Evolutionary conservation across 2,113 vertebrate species (phyloP).

Genomic region (Calidris pugnax): DNA sequence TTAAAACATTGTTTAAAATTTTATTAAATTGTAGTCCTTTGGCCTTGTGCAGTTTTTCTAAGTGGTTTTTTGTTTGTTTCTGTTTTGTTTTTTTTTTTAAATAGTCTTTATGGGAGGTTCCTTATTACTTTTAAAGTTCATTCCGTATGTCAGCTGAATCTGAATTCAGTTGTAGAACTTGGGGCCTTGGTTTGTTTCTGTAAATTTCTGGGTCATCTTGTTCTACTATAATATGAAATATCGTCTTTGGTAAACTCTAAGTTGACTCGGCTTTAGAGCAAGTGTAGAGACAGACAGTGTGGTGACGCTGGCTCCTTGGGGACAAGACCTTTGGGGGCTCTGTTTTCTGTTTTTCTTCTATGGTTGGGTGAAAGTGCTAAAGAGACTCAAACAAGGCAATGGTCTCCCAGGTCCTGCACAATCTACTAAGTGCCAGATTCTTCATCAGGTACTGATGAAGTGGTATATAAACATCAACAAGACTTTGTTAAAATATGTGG

Average conservation of each 20-base stretch:
- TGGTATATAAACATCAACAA: background rate
- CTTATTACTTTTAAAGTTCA: background rate
- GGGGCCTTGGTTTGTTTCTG: background rate
- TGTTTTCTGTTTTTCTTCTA: background rate
- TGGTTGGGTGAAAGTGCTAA: background rate
- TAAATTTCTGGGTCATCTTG: background rate
- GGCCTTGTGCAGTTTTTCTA: background rate
- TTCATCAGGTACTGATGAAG: background rate
- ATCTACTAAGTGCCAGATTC: background rate
- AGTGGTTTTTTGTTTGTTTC: background rate
- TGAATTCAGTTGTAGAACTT: background rate
- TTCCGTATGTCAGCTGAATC: background rate
- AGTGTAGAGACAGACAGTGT: too few relatives aligned
- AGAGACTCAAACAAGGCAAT: background rate
- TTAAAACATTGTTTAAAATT: background rate
- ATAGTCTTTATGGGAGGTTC: background rate
- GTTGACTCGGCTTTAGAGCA: background rate
- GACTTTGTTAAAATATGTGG: background rate
- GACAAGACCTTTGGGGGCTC: background rate
- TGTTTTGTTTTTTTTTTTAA: background rate
- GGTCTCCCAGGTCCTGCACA: background rate
- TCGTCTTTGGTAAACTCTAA: background rate
- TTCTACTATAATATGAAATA: background rate
- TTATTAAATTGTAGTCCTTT: background rate
- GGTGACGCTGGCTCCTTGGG: background rate